phyloP scores from a whole-genome alignment of 2,888 invertebrate species.

The Masnerella sp. region DNA sequence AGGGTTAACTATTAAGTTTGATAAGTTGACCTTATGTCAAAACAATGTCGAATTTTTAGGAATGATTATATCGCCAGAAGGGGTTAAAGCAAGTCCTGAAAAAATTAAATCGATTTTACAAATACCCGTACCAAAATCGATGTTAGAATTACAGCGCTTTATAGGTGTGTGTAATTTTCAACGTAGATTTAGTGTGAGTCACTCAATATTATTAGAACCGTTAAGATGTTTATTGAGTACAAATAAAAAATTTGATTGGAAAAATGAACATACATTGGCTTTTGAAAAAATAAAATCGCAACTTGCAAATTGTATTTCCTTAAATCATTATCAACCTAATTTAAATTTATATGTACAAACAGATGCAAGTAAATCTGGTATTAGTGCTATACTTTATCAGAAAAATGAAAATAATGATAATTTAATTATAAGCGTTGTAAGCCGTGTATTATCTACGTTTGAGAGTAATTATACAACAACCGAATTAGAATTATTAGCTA shows the following conservation, averaged over 20 bases:
- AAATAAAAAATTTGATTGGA: slow-evolving; percentile 15
- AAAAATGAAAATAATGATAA: background rate
- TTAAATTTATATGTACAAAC: slow-evolving; percentile 3
- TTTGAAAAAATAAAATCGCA: slow-evolving; percentile 11
- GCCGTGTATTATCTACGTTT: background rate
- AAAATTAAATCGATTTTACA: slow-evolving; percentile 2
- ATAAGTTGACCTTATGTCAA: slow-evolving; percentile 16
- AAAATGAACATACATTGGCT: slow-evolving; percentile 1
- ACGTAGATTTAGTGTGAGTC: slow-evolving; percentile 2
- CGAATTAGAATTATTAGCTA: slow-evolving; percentile 12
- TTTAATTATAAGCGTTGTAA: slow-evolving; percentile 4
- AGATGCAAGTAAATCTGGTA: slow-evolving; percentile 3
- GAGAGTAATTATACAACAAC: slow-evolving; percentile 9
- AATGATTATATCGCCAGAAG: slow-evolving; percentile 1
- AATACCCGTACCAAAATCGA: background rate
- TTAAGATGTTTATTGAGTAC: slow-evolving; percentile 2
- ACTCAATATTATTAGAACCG: background rate
- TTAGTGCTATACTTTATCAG: slow-evolving; percentile 17
- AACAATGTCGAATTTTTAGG: slow-evolving; percentile 10
- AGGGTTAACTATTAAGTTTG: slow-evolving; percentile 20
- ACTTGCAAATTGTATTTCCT: background rate
- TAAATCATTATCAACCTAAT: background rate
- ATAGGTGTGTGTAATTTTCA: slow-evolving; percentile 10
- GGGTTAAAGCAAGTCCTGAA: background rate
- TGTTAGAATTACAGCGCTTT: background rate